phyloP scores from a whole-genome alignment of 2,797 vertebrate species.

The Micrastur ruficollis region DNA sequence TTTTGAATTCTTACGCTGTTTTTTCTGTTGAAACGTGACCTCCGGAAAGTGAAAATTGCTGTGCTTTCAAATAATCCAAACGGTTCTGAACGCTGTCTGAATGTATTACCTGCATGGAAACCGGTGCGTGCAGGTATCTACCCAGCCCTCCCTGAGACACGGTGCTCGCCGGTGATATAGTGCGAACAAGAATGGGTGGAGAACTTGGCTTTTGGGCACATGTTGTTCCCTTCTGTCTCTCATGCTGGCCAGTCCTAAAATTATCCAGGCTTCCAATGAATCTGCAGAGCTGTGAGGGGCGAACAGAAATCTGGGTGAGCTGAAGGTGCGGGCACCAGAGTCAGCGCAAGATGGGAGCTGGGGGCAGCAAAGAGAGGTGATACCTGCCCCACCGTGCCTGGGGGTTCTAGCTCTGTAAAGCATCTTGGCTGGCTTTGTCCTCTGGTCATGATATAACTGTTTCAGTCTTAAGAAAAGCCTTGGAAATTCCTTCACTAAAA shows the following conservation, averaged over 20 bases:
- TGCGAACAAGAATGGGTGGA: neutral
- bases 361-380: neutral
- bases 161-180: fast-evolving
- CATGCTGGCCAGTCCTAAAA: neutral
- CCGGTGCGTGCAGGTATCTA: fast-evolving
- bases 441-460: neutral
- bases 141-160: fast-evolving
- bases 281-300: neutral
- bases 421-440: neutral
- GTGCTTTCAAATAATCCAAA: neutral
- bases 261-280: neutral
- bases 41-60: neutral
- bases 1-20: neutral
- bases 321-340: fast-evolving
- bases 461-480: neutral
- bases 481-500: neutral
- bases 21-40: neutral
- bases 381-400: fast-evolving
- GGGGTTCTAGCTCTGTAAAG: neutral
- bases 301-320: neutral
- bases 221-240: neutral
- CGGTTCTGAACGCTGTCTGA: neutral
- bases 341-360: neutral
- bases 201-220: neutral
- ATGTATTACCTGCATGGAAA: neutral